Evolutionary conservation across 92 coral and sea anemone genomes (phyloP), one percentile per base, ranked within the genome.

Genomic region (Desmophyllum pertusum): DNA sequence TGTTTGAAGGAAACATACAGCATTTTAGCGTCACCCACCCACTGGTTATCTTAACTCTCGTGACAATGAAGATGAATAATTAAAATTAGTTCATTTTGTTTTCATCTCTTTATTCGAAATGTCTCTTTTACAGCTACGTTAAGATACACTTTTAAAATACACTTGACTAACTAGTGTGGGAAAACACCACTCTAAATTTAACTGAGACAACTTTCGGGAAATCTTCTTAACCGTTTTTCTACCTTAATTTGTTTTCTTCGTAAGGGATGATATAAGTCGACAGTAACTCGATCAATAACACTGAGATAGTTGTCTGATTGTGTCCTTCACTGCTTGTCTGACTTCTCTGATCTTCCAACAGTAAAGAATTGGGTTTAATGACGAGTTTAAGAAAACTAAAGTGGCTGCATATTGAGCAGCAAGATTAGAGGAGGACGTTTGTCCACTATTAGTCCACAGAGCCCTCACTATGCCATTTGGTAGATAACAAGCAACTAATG

Each of bases 341-440:
- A 80, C 76, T 36, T 59, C 65, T 59, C 9, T 4, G 0, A 27
- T 59, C 29, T 59, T 82, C 79, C 57, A 72, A 48, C 70, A 82
- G 31, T 72, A 81, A 39, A 81, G 70, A 53, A 81, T 46, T 10
- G 86, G 86, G 71, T 82, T 82, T 18, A 82, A 23, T 35, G 79
- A 71, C 14, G 86, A 82, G 86, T 82, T 55, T 19, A 72, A 73
- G 46, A 67, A 35, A 48, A 80, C 46, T 23, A 69, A 67, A 15
- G 76, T 80, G 76, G 27, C 17, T 27, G 65, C 27, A 10, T 25
- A 59, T 3, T 6, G 10, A 10, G 8, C 6, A 55, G 25, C 63
- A 29, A 55, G 29, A 6, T 0, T 0, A 55, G 23, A 5, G 5
- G 63, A 55, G 21, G 63, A 3, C 2, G 59, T 3, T 52, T 5